phyloP scores from a whole-genome alignment of 1,140 invertebrate species.

The Penaeus vannamei region DNA sequence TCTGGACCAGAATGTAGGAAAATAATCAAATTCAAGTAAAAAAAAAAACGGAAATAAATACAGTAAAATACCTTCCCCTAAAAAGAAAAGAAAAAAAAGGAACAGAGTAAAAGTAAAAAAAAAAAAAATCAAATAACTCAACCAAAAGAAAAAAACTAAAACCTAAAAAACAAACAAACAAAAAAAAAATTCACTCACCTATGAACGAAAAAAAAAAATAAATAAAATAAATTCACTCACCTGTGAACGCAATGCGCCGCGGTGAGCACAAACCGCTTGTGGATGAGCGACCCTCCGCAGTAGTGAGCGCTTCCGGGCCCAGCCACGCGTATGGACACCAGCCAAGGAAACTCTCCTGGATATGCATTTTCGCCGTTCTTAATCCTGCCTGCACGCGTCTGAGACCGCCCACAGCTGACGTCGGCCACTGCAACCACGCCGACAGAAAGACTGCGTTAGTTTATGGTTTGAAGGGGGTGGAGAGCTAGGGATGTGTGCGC shows the following conservation, averaged over 20 bases:
- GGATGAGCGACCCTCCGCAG: constrained; percentile 51
- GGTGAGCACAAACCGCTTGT: constrained; percentile 50
- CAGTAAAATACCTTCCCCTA: too few species aligned
- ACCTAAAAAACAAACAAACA: not conserved
- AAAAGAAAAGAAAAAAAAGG: too few species aligned
- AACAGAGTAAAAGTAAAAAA: too few species aligned
- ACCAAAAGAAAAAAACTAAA: not conserved
- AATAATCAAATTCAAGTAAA: too few species aligned
- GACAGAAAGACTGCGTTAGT: not conserved
- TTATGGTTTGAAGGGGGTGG: not conserved
- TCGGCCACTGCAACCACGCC: constrained; percentile 42
- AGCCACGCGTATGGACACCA: constrained; percentile 40
- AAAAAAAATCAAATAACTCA: too few species aligned
- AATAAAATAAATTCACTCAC: not conserved
- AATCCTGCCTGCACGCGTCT: not conserved
- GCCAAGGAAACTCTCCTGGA: constrained; percentile 49
- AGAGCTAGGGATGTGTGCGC: not conserved
- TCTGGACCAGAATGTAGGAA: too few species aligned
- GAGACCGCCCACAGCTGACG: constrained; percentile 33
- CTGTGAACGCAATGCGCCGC: constrained; percentile 49
- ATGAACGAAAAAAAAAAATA: not conserved
- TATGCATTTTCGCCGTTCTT: constrained; percentile 25
- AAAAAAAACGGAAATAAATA: too few species aligned
- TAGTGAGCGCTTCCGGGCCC: constrained; percentile 17
- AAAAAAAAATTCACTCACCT: not conserved